Evolutionary conservation across 2,888 invertebrate species (phyloP), one percentile per base, ranked within the genome.

Genomic region (Papilio demoleus): DNA sequence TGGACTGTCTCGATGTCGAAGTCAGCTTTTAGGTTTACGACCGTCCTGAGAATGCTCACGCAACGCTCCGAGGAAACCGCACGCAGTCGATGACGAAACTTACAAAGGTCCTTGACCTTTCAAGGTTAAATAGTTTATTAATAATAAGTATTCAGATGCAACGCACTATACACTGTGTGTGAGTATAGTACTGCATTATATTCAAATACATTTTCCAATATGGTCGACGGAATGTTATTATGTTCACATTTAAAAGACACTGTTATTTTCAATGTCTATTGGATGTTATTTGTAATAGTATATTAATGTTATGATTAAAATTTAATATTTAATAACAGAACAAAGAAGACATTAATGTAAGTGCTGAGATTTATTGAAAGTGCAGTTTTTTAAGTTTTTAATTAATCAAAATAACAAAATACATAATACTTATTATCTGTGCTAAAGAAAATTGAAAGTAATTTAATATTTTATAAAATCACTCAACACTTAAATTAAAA

Each of bases 151-250:
- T 53, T 59, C 34, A 56, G 50, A 62, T 62, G 67, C 40, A 63
- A 22, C 58, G 50, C 58, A 36, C 71, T 68, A 73, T 74, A 71
- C 73, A 68, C 78, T 78, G 2, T 73, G 74, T 74, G 72, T 68
- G 72, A 73, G 73, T 71, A 68, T 72, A 73, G 56, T 68, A 58
- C 31, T 66, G 70, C 76, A 85, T 87, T 87, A 85, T 84, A 86
- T 85, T 87, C 81, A 84, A 86, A 86, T 84, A 64, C 2, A 45
- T 70, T 72, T 77, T 76, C 80, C 70, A 79, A 82, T 83, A 81
- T 80, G 85, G 84, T 71, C 67, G 58, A 53, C 78, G 77, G 83
- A 82, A 86, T 85, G 85, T 83, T 79, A 86, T 87, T 86, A 86
- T 87, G 70, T 65, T 70, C 50, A 74, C 75, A 75, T 53, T 53